phyloP scores from a whole-genome alignment of 2,113 vertebrate genomes.

The Eurystomus gularis region DNA sequence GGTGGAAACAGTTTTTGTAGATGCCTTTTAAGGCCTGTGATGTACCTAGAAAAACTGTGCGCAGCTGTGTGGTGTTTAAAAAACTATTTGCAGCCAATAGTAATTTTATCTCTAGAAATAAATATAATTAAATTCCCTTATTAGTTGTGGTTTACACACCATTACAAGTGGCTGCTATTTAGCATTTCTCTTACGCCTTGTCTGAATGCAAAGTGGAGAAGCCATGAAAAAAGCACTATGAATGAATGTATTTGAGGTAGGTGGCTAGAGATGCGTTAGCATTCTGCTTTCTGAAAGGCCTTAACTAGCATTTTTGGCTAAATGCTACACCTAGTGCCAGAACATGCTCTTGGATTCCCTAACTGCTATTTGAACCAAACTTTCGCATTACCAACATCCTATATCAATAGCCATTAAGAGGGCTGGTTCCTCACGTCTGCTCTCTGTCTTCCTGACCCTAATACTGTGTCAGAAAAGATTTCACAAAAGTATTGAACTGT shows the following conservation, averaged over 20 bases:
- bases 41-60: neutral
- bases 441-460: neutral
- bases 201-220: neutral
- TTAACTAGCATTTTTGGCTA: neutral
- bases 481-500: neutral
- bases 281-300: neutral
- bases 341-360: neutral
- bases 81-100: neutral
- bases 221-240: neutral
- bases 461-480: neutral
- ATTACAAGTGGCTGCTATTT: neutral
- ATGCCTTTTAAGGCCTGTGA: neutral
- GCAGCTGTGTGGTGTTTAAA: neutral
- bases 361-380: neutral
- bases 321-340: neutral
- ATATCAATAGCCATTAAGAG: fast-evolving
- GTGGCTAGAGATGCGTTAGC: neutral
- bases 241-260: neutral
- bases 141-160: neutral
- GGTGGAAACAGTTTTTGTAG: neutral
- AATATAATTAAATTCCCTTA: neutral
- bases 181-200: neutral
- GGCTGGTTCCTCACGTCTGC: neutral
- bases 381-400: neutral
- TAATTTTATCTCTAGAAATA: neutral